Evolutionary conservation across 2,888 invertebrate species (phyloP), one percentile per base, ranked within the genome.

Genomic region (Steinernema carpocapsae): DNA sequence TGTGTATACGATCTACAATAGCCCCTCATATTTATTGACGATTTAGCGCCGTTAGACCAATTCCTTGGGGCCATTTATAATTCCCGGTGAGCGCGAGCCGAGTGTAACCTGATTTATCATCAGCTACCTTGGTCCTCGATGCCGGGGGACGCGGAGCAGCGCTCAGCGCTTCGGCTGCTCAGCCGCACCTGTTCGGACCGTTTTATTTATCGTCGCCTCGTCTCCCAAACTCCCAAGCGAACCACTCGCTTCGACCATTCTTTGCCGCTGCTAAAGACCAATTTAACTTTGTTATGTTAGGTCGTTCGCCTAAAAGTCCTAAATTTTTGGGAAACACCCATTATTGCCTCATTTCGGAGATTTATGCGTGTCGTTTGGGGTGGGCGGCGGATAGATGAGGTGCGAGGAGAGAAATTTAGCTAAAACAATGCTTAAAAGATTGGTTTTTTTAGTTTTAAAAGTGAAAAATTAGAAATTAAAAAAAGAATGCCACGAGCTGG

Each of bases 61-160:
- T 56, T 26, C 26, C 51, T 4, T 19, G 6, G 24, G 26, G 56
- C 26, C 22, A 56, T 56, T 56, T 56, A 56, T 56, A 56, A 56
- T 56, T 56, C 56, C 14, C n/a, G 56, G 56, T 48, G n/a, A 56
- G 56, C 56, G 56, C 56, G 56, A 56, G 56, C 56, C 6, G 56
- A 26, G 56, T 56, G 56, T 56, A 56, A 56, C 56, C 56, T 56
- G 56, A 56, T 56, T 56, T 56, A 56, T 56, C 56, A 56, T 56
- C 26, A 26, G 56, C 56, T 56, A 56, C 56, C 56, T 56, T 56
- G 43, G 43, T 43, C 43, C 10, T 14, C 43, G 43, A 12, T 7
- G 43, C 43, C 43, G 14, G 14, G 43, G 7, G 43, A 43, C 43
- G 7, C 7, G 43, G 43, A 43, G 43, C 10, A 43, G 7, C 56